phyloP scores from a whole-genome alignment of 1,140 invertebrate species.

The Drosophila lacertosa region DNA sequence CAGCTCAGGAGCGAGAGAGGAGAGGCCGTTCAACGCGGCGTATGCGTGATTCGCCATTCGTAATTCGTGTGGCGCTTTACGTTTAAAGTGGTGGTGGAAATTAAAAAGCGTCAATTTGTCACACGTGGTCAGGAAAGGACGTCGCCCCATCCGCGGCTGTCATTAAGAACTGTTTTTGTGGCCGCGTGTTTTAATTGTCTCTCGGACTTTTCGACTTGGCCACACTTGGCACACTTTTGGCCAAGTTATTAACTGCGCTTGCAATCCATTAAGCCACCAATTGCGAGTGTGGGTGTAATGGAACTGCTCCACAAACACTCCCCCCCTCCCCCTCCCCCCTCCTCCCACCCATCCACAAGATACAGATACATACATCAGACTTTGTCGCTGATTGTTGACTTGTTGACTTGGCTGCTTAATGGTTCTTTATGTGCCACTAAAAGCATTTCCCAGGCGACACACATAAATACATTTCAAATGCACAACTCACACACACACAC shows the following conservation, averaged over 20 bases:
- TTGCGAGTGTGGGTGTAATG: slow-evolving; percentile 73
- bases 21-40: not conserved
- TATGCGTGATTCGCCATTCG: slow-evolving; percentile 39
- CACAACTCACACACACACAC: not conserved
- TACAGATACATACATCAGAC: slow-evolving; percentile 53
- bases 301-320: slow-evolving; percentile 51
- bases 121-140: slow-evolving; percentile 63
- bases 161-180: slow-evolving; percentile 68
- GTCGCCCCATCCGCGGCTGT: slow-evolving; percentile 22
- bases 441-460: slow-evolving; percentile 8
- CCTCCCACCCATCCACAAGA: not conserved
- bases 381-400: slow-evolving; percentile 46
- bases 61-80: slow-evolving; percentile 56
- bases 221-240: slow-evolving; percentile 66
- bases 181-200: slow-evolving; percentile 67
- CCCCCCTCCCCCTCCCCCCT: not conserved
- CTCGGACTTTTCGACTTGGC: no score
- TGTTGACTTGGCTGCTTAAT: slow-evolving; percentile 27
- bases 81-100: slow-evolving; percentile 54
- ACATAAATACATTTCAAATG: slow-evolving; percentile 10
- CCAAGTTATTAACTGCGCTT: slow-evolving; percentile 73
- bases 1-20: no score
- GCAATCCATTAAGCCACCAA: slow-evolving; percentile 72
- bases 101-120: slow-evolving; percentile 82
- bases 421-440: slow-evolving; percentile 24